Evolutionary conservation across 2,797 vertebrate genomes (phyloP), one percentile per base, ranked within the genome.

Genomic region (Antennarius maculatus): DNA sequence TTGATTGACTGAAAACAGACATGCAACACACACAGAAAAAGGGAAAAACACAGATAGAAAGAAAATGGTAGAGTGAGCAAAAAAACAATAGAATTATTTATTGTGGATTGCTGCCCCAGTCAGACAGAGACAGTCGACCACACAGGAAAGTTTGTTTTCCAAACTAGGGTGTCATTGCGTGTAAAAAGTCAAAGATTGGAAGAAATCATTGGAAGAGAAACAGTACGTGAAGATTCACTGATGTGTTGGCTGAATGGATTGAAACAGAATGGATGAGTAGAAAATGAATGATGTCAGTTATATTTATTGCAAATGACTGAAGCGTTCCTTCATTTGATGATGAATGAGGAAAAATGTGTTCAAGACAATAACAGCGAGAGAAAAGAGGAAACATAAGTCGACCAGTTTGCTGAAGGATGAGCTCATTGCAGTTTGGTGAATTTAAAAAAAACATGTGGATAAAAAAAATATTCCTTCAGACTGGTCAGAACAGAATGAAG

Each of bases 21-120:
- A 54, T 43, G 55, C 11, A n/a, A 29, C 50, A 10, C 37, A 41
- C 8, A 53, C 52, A 17, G 12, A 72, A 54, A 59, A 11, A n/a
- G 0, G 16, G 76, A 17, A 62, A 37, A 59, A 61, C 16, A 54
- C 27, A 54, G 12, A 60, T 23, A 46, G 23, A 60, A 60, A 63
- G 17, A n/a, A 39, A 64, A 61, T 28, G 50, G 31, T 29, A 15
- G 52, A 18, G 31, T 34, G 39, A 16, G 17, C 13, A 1, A 23
- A 18, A 18, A 54, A 42, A 61, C 53, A 39, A 57, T 16, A 50
- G 57, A 17, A 12, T 41, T 54, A 11, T 9, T 50, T 61, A 68
- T 45, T 69, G 69, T 60, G 53, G 50, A 67, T 53, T 54, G 37
- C 48, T 46, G 37, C 31, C 59, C 37, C 6, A 57, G 41, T 29